Evolutionary conservation across 1,140 invertebrate genomes (phyloP), one percentile per base, ranked within the genome.

Genomic region (Ceratina calcarata): DNA sequence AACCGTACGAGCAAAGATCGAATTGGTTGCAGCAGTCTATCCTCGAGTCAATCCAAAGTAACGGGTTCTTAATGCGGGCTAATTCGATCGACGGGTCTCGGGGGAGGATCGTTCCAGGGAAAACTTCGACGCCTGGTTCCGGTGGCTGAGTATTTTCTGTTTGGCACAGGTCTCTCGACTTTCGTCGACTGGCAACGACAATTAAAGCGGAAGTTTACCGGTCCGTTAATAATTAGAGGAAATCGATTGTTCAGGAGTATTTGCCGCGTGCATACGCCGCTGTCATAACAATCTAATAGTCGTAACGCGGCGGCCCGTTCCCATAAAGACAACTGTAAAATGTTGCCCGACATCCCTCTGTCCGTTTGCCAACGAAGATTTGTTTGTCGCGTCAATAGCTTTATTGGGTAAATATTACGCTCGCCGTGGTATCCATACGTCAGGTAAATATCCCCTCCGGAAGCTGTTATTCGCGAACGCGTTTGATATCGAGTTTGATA

Each of bases 271-370:
- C 53, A 24, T 76, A 60, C 60, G 2, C 37, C 1, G n/a, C 49
- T 27, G 55, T 57, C 67, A 60, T 85, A 85, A 85, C 71, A 76
- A 85, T 76, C 73, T 73, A 86, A 85, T 76, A 74, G 64, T 80
- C 80, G 64, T 86, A 85, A 80, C 73, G 76, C 37, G 24, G 62
- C 58, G 18, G 24, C 18, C 27, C 20, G 77, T 86, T 78, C 27
- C 72, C 84, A 71, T 86, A 86, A 85, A 77, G 58, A 55, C 20
- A 68, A 78, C 49, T 60, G 53, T 83, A 83, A 86, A 86, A 86
- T 78, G 72, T 77, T 74, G 58, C 55, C 58, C 15, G 58, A 75
- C 53, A 49, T 69, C 37, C 15, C 53, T 15, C 37, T 64, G 60
- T 80, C 77, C 77, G 49, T 66, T 81, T 16, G 37, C 16, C 37